phyloP scores from a whole-genome alignment of 1,140 invertebrate genomes.

The Akabosia matsudoensis region DNA sequence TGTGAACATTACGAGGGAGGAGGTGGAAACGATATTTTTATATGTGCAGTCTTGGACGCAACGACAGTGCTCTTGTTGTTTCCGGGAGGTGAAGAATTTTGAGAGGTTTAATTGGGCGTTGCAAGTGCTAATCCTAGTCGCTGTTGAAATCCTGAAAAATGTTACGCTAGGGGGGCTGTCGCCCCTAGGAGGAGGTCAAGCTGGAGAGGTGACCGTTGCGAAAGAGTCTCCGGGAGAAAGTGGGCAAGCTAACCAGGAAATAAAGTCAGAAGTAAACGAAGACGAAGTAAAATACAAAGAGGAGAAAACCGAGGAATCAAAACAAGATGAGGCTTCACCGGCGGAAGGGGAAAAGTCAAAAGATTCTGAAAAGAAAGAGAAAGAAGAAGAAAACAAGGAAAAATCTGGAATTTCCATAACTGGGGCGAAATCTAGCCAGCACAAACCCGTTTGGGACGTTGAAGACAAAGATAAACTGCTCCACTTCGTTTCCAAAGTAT shows the following conservation, averaged over 20 bases:
- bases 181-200: too few species aligned
- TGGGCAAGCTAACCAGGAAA: not conserved
- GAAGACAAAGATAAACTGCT: conserved; percentile 74
- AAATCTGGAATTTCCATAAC: conserved; percentile 14
- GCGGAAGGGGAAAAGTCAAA: conserved; percentile 25
- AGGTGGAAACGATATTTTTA: conserved; percentile 64
- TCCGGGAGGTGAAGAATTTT: conserved; percentile 83
- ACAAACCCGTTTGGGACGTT: conserved; percentile 59
- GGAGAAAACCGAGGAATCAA: conserved; percentile 47
- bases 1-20: conserved; percentile 52
- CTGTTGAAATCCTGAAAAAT: conserved; percentile 42
- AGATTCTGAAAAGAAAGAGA: conserved; percentile 41
- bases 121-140: conserved; percentile 67
- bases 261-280: conserved; percentile 15
- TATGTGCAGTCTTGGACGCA: conserved; percentile 70
- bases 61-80: conserved; percentile 88
- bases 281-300: conserved; percentile 42
- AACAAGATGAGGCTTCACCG: conserved; percentile 1
- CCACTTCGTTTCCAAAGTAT: conserved; percentile 74
- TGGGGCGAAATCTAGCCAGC: not conserved
- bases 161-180: not conserved
- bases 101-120: conserved; percentile 81
- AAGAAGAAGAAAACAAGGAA: conserved; percentile 41
- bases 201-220: not conserved
- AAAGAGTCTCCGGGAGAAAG: too few species aligned